These are phyloP conservation scores for Formicarius rufipectus DNA, from an alignment of 2,113 vertebrate species.

Conservation along the genomic window DNA sequence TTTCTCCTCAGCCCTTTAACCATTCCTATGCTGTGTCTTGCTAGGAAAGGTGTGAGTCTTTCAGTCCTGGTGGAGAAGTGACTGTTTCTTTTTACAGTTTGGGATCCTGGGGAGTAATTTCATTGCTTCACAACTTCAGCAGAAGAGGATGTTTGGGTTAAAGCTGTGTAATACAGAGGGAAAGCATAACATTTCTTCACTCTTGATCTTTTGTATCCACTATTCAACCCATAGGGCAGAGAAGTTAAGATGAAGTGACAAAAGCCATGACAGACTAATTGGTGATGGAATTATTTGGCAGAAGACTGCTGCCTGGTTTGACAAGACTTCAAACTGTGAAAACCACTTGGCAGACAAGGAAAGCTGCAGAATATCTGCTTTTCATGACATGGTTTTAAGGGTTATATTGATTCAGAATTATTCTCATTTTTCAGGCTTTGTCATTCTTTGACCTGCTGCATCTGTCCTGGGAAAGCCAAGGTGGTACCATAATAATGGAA, in stretches of 20 bases:
- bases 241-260: constrained; percentile 22
- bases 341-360: not conserved
- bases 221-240: not conserved
- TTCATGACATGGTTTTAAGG: not conserved
- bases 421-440: not conserved
- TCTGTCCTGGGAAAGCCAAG: not conserved
- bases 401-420: not conserved
- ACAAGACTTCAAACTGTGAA: not conserved
- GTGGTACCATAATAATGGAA: not conserved
- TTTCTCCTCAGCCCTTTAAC: not conserved
- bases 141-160: not conserved
- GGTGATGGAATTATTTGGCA: not conserved
- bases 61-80: not conserved
- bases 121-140: not conserved
- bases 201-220: not conserved
- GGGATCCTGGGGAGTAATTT: not conserved
- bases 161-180: not conserved
- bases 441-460: not conserved
- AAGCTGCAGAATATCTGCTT: not conserved
- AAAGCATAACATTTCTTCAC: not conserved
- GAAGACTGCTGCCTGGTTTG: not conserved
- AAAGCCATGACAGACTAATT: constrained; percentile 11
- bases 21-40: not conserved
- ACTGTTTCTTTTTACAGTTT: not conserved
- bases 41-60: not conserved